Evolutionary conservation across 2,113 vertebrate genomes (phyloP).

Genomic region (Oncorhynchus nerka): DNA sequence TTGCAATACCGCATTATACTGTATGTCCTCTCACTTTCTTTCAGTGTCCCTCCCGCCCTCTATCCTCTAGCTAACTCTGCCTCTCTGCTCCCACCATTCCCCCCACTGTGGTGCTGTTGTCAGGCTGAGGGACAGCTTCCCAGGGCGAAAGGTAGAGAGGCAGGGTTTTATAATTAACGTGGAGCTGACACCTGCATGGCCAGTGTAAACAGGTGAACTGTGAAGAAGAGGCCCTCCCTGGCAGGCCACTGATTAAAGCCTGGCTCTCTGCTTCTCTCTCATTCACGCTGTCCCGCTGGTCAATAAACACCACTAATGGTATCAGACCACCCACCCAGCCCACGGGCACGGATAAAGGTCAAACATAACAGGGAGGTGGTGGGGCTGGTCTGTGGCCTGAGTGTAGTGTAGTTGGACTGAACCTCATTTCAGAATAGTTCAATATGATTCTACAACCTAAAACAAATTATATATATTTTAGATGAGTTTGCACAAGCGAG

Average conservation of each 20-base stretch:
- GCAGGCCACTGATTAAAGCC: constrained; percentile 78
- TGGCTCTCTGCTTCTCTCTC: constrained; percentile 34
- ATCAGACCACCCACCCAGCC: constrained; percentile 2
- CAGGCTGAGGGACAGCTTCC: constrained; percentile 62
- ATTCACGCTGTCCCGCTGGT: constrained; percentile 72
- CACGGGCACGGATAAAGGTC: constrained; percentile 55
- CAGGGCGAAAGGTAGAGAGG: constrained; percentile 45
- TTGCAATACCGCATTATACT: too few relatives aligned
- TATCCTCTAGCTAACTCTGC: too few relatives aligned
- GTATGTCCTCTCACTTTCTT: constrained; percentile 4
- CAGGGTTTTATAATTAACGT: constrained; percentile 67
- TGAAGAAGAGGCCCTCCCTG: constrained; percentile 60
- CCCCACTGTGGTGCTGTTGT: constrained; percentile 21
- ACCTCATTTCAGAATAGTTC: too few relatives aligned
- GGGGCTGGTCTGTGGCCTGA: constrained; percentile 1
- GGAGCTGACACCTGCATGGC: constrained; percentile 58
- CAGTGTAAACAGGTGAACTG: constrained; percentile 75
- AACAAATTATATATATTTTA: too few relatives aligned
- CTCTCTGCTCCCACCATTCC: background rate
- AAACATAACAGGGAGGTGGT: constrained; percentile 35
- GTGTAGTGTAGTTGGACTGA: too few relatives aligned
- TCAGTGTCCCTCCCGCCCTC: background rate
- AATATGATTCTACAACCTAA: too few relatives aligned
- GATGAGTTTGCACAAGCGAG: too few relatives aligned
- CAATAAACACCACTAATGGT: constrained; percentile 71